phyloP scores from a whole-genome alignment of 2,797 vertebrate genomes.

The Luscinia luscinia region DNA sequence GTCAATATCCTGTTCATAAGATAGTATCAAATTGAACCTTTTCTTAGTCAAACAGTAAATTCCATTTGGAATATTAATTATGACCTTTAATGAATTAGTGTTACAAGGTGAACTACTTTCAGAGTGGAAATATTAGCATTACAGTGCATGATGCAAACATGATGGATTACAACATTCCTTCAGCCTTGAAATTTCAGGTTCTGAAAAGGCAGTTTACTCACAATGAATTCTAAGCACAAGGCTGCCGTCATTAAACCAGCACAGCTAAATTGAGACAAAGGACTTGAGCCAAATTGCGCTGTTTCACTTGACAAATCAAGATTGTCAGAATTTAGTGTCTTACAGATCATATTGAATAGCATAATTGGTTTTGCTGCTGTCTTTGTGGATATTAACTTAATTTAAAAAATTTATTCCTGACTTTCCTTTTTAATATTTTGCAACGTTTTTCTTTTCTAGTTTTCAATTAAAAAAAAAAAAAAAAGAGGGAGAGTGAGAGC shows the following conservation, averaged over 20 bases:
- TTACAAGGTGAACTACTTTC: neutral
- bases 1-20: neutral
- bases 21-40: neutral
- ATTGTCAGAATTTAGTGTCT: neutral
- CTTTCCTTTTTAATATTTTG: neutral
- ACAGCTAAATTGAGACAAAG: slow-evolving; percentile 15
- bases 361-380: neutral
- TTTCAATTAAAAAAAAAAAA: neutral
- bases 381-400: neutral
- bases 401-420: neutral
- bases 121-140: neutral
- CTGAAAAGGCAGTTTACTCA: slow-evolving; percentile 9
- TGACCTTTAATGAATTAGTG: neutral
- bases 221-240: neutral
- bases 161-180: neutral
- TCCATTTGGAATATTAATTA: neutral
- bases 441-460: neutral
- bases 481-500: neutral
- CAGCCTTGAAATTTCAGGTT: neutral
- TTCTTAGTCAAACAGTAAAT: neutral
- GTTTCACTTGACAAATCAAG: slow-evolving; percentile 5
- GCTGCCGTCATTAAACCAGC: neutral
- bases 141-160: neutral
- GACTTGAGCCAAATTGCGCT: neutral
- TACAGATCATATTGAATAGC: neutral